A percentile compares a stretch with the other conserved stretches of the same genome.
Evolutionary conservation across 2,797 vertebrate species (phyloP).

Genomic region (Xenops minutus): DNA sequence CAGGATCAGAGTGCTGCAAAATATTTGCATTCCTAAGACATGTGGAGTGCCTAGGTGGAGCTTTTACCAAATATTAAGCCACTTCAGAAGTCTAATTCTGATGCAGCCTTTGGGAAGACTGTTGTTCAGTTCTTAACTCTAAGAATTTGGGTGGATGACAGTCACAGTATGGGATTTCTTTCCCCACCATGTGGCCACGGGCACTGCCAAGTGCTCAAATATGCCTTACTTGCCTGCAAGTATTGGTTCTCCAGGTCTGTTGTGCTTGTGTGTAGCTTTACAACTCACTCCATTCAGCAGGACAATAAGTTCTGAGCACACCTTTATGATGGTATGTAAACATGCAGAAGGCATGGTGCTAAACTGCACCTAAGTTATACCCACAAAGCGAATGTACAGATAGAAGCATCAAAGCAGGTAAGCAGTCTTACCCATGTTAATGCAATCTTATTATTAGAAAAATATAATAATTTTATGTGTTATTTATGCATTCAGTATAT

Average conservation of each 20-base stretch:
- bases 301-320: neutral
- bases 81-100: neutral
- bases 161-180: neutral
- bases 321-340: accelerated
- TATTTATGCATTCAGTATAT: neutral
- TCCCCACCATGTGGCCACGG: neutral
- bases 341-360: neutral
- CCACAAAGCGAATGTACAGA: neutral
- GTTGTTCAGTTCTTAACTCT: neutral
- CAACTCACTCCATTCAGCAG: neutral
- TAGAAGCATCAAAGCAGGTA: neutral
- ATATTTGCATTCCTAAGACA: slow-evolving; percentile 15
- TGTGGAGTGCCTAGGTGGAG: neutral
- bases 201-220: neutral
- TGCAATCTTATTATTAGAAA: neutral
- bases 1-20: slow-evolving; percentile 1
- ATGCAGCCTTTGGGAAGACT: neutral
- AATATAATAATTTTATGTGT: neutral
- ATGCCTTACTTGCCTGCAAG: neutral
- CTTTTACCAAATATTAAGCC: neutral
- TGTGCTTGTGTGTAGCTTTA: neutral
- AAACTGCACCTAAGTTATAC: neutral
- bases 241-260: neutral
- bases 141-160: neutral
- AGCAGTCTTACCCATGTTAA: neutral